phyloP scores from a whole-genome alignment of 2,113 vertebrate species.

The Smithornis capensis region DNA sequence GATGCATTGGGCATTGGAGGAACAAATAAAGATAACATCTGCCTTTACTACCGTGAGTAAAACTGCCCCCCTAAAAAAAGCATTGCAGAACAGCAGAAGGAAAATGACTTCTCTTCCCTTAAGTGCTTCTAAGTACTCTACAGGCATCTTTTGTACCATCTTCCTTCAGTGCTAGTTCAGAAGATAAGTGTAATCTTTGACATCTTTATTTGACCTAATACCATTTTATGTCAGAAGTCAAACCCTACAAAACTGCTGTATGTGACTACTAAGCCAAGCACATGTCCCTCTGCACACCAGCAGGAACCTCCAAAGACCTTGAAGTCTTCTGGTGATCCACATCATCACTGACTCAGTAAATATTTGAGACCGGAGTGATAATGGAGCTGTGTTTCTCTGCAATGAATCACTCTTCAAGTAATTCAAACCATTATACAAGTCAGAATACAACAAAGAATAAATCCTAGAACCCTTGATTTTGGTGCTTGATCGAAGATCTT shows the following conservation, averaged over 20 bases:
- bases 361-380: not conserved
- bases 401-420: constrained; percentile 9
- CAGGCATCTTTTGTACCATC: not conserved
- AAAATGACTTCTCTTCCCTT: not conserved
- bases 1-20: not conserved
- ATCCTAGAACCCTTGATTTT: not conserved
- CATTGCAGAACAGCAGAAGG: not conserved
- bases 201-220: not conserved
- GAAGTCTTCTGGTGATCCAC: not conserved
- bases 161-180: not conserved
- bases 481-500: not conserved
- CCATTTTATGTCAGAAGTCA: not conserved
- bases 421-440: constrained; percentile 22
- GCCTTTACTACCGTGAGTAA: not conserved
- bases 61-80: not conserved
- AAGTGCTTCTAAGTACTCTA: not conserved
- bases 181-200: not conserved
- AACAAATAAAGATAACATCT: not conserved
- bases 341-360: not conserved
- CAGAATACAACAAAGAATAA: constrained; percentile 28
- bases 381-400: not conserved
- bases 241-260: not conserved
- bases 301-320: not conserved
- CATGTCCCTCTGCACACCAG: not conserved
- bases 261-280: not conserved